Evolutionary conservation across 2,797 vertebrate genomes (phyloP).

Genomic region (Adrianichthys oophorus): DNA sequence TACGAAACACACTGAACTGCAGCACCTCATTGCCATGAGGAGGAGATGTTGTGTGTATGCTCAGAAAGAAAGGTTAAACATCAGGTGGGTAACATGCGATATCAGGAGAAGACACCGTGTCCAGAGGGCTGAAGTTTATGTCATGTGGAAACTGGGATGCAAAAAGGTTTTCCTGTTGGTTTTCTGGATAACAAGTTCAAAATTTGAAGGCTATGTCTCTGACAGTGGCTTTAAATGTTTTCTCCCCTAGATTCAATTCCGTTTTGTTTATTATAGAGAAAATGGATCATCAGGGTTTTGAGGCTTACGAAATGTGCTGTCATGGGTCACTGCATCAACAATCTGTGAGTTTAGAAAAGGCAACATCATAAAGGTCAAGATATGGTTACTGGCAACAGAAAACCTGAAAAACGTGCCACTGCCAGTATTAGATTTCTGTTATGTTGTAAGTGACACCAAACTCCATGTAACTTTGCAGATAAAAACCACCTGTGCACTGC

Average conservation of each 20-base stretch:
- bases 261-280: neutral
- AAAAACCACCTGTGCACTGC: neutral
- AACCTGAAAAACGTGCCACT: conserved; percentile 10
- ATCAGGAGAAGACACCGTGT: neutral
- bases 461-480: neutral
- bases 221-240: neutral
- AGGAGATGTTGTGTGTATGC: conserved; percentile 74
- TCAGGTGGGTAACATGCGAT: neutral
- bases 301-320: conserved; percentile 1
- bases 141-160: neutral
- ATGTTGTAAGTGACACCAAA: neutral
- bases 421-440: neutral
- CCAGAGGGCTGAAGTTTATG: neutral
- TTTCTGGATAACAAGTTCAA: neutral
- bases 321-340: neutral
- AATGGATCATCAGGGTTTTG: neutral
- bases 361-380: conserved; percentile 14
- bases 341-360: conserved; percentile 1
- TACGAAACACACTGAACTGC: conserved; percentile 67
- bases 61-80: conserved; percentile 20
- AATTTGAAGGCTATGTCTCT: neutral
- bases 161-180: neutral
- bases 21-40: conserved; percentile 38
- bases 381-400: neutral
- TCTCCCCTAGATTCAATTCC: neutral